phyloP scores from a whole-genome alignment of 1,140 invertebrate genomes.

The Drosophila punjabiensis region DNA sequence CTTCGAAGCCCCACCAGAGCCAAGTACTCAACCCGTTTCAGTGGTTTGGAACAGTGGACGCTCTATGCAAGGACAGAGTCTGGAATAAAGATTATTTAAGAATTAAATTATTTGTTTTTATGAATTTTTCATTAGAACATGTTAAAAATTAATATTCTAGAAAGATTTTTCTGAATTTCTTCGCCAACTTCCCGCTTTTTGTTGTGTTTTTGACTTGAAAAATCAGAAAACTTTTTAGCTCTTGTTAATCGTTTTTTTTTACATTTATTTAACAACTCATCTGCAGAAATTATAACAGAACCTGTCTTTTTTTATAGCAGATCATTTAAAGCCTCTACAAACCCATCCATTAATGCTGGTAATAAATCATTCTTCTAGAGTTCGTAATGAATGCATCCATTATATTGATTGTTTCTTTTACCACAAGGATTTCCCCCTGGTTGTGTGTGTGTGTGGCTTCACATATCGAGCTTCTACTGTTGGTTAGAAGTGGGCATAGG shows the following conservation, averaged over 20 bases:
- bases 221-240: background rate
- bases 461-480: slow-evolving; percentile 13
- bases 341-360: background rate
- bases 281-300: background rate
- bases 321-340: background rate
- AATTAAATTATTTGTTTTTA: no score
- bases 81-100: no score
- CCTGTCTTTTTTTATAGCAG: background rate
- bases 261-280: background rate
- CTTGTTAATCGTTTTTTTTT: no score
- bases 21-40: slow-evolving; percentile 67
- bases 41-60: slow-evolving; percentile 19
- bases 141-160: no score
- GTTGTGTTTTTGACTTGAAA: background rate
- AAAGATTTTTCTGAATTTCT: no score
- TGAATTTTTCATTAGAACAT: no score
- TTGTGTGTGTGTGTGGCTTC: background rate
- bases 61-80: background rate
- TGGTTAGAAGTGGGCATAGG: slow-evolving; percentile 52
- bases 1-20: slow-evolving; percentile 78
- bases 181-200: no score
- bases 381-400: slow-evolving; percentile 3
- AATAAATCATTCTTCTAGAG: slow-evolving; percentile 4
- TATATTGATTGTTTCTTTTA: slow-evolving; percentile 12
- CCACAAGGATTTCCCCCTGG: background rate